phyloP scores from a whole-genome alignment of 2,797 vertebrate species.

The Harpagifer antarcticus region DNA sequence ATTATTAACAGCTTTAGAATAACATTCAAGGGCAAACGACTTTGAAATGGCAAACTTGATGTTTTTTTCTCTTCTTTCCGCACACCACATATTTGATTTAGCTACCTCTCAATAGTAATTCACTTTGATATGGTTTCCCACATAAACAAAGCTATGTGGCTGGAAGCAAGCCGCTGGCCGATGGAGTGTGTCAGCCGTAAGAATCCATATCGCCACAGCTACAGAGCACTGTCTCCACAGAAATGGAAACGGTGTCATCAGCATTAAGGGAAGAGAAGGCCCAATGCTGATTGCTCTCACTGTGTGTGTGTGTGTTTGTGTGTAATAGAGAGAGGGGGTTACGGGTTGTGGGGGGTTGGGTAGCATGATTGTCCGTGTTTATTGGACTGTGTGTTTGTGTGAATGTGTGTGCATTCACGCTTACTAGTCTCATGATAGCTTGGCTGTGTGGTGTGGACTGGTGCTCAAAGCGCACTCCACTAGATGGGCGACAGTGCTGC shows the following conservation, averaged over 20 bases:
- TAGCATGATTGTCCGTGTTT: conserved; percentile 70
- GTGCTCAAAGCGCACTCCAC: conserved; percentile 79
- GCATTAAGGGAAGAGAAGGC: conserved; percentile 73
- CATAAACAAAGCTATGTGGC: conserved; percentile 82
- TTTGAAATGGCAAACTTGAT: conserved; percentile 79
- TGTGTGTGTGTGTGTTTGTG: conserved; percentile 26
- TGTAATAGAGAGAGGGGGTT: conserved; percentile 12
- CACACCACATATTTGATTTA: conserved; percentile 81
- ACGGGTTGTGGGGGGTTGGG: conserved; percentile 20
- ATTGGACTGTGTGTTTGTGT: conserved; percentile 64
- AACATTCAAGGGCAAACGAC: conserved; percentile 77
- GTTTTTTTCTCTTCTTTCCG: conserved; percentile 57
- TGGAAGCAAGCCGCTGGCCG: conserved; percentile 76
- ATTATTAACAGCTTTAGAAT: conserved; percentile 77
- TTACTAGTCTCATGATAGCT: conserved; percentile 72
- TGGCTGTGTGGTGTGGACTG: conserved; percentile 62
- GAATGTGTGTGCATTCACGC: conserved; percentile 52
- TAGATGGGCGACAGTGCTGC: conserved; percentile 49
- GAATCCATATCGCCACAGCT: conserved; percentile 75
- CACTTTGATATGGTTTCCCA: conserved; percentile 81
- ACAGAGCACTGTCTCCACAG: conserved; percentile 69
- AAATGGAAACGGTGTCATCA: conserved; percentile 80
- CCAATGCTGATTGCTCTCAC: conserved; percentile 64
- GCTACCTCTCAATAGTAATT: conserved; percentile 74
- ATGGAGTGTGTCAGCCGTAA: conserved; percentile 80